These are phyloP conservation scores for Eurytoma adleriae DNA, from an alignment of 2,888 invertebrate species.

Conservation along the genomic window DNA sequence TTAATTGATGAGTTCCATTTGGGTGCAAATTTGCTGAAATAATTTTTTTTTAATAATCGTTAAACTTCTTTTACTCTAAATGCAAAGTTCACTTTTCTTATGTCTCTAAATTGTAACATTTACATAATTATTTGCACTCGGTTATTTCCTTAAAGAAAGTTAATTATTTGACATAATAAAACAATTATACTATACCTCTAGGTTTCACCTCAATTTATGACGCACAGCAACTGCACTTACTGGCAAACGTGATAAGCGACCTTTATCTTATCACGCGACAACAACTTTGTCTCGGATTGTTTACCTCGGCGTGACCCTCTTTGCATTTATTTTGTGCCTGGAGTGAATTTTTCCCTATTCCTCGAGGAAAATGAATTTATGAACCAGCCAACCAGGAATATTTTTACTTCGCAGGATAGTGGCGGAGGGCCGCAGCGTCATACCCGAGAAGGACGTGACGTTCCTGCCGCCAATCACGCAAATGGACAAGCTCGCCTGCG, in stretches of 20 bases:
- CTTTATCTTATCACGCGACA: conserved; percentile 17
- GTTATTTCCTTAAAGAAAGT: no score
- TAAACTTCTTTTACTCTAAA: no score
- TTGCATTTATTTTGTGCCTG: neutral
- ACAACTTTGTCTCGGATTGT: conserved; percentile 7
- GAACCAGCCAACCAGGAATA: no score
- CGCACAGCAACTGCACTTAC: neutral
- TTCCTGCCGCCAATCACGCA: conserved; percentile 86
- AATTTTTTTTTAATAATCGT: no score
- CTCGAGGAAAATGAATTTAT: no score
- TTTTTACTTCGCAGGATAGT: conserved; percentile 76
- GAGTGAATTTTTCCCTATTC: neutral
- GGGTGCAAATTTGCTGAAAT: no score
- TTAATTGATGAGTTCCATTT: neutral
- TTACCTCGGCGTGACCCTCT: neutral
- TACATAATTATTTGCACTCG: no score
- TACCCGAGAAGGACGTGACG: conserved; percentile 78
- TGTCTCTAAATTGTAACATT: no score
- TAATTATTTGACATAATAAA: no score
- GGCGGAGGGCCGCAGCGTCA: conserved; percentile 78
- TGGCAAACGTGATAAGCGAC: neutral
- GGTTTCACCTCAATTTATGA: no score
- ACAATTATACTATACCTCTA: no score
- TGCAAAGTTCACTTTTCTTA: no score
- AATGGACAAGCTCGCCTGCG: conserved; percentile 90